Percentiles rank a stretch among this genome's conserved stretches.
phyloP scores from a whole-genome alignment of 2,113 vertebrate species.

The Sturnira hondurensis region DNA sequence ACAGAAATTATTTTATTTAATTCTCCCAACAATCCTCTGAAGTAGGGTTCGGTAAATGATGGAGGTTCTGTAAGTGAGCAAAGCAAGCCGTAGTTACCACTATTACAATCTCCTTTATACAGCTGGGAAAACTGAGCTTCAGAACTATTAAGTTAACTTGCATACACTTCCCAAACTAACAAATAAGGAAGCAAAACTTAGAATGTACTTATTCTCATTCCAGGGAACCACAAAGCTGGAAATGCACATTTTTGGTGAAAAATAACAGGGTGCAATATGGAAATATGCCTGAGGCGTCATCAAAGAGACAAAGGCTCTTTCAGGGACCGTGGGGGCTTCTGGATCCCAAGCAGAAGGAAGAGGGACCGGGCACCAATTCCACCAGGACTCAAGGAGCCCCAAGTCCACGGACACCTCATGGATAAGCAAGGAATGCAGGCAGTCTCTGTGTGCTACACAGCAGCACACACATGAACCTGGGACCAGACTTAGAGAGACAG shows the following conservation, averaged over 20 bases:
- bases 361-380: background rate
- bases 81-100: background rate
- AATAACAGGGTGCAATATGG: background rate
- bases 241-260: background rate
- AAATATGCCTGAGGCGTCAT: background rate
- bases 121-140: background rate
- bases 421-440: background rate
- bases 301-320: background rate
- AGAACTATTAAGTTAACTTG: background rate
- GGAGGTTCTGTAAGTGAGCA: background rate
- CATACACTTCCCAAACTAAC: background rate
- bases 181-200: background rate
- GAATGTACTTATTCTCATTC: background rate
- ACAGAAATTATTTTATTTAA: background rate
- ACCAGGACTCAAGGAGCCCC: background rate
- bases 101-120: background rate
- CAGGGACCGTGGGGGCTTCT: background rate
- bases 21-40: background rate
- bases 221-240: background rate
- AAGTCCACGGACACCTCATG: background rate
- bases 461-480: rapidly evolving
- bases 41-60: background rate
- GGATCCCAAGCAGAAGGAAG: background rate
- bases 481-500: background rate
- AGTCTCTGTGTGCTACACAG: background rate